These are phyloP conservation scores for Sipunculus nudus DNA, from an alignment of 2,888 invertebrate species.

Conservation along the genomic window DNA sequence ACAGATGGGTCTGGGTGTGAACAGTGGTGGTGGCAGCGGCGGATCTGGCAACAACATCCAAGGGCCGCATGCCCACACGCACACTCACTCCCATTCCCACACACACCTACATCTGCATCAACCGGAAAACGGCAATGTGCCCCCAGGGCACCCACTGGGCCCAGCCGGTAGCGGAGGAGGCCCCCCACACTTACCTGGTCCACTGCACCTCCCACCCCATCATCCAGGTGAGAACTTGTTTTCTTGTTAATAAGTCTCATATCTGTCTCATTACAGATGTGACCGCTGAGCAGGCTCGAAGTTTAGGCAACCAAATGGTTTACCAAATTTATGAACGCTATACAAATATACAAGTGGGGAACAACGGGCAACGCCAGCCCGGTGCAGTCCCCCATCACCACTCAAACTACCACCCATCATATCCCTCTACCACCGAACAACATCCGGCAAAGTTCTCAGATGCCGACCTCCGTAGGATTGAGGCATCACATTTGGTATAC, in stretches of 20 bases:
- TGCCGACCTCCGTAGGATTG: conserved; percentile 3
- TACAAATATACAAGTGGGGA: background rate
- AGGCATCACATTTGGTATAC: conserved; percentile 16
- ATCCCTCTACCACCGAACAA: background rate
- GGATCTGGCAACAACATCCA: too few species aligned
- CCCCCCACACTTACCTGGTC: background rate
- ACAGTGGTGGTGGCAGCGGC: too few species aligned
- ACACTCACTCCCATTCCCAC: conserved; percentile 92
- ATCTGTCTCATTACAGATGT: too few species aligned
- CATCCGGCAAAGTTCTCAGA: conserved; percentile 1
- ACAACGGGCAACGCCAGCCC: background rate
- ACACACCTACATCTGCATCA: conserved; percentile 85
- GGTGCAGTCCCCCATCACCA: background rate
- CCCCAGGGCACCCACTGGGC: background rate
- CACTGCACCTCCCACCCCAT: background rate
- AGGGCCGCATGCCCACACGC: conserved; percentile 67
- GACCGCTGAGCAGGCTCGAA: too few species aligned
- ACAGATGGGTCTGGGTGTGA: too few species aligned
- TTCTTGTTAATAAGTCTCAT: too few species aligned
- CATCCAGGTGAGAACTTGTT: too few species aligned
- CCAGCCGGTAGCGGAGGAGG: background rate
- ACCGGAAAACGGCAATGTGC: conserved; percentile 1
- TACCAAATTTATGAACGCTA: too few species aligned
- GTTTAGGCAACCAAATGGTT: too few species aligned
- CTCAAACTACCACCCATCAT: background rate